phyloP scores from a whole-genome alignment of 2,113 vertebrate species.

The Donacobius atricapilla region DNA sequence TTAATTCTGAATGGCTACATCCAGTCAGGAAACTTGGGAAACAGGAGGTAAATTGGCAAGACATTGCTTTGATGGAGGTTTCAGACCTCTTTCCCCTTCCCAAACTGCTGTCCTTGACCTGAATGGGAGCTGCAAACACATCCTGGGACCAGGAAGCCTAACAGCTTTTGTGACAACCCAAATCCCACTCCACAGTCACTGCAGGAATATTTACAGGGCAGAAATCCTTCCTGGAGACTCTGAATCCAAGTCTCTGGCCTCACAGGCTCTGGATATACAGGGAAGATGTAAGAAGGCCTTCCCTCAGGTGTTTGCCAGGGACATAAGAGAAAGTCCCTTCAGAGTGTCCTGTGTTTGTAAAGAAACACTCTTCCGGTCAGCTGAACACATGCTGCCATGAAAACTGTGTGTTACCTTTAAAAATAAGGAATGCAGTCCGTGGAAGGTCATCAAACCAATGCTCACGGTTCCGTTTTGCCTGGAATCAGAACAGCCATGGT shows the following conservation, averaged over 20 bases:
- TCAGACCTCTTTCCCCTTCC: not conserved
- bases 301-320: not conserved
- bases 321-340: not conserved
- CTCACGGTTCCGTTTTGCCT: constrained; percentile 88
- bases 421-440: constrained; percentile 92
- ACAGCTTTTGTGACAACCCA: not conserved
- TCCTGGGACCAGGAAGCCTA: not conserved
- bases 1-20: not conserved
- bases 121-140: fast-evolving
- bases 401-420: constrained; percentile 80
- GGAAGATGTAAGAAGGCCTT: not conserved
- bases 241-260: not conserved
- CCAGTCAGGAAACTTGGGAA: not conserved
- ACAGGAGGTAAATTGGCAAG: not conserved
- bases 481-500: not conserved
- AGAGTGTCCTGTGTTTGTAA: not conserved
- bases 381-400: not conserved
- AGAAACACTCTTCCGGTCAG: not conserved
- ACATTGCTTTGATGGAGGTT: not conserved
- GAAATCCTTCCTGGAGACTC: not conserved
- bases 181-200: not conserved
- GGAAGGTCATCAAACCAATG: constrained; percentile 98
- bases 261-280: not conserved
- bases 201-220: not conserved
- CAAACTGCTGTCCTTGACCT: not conserved